These are phyloP conservation scores for Hirtodrosophila trivittata DNA, from an alignment of 2,888 invertebrate species.

Conservation along the genomic window DNA sequence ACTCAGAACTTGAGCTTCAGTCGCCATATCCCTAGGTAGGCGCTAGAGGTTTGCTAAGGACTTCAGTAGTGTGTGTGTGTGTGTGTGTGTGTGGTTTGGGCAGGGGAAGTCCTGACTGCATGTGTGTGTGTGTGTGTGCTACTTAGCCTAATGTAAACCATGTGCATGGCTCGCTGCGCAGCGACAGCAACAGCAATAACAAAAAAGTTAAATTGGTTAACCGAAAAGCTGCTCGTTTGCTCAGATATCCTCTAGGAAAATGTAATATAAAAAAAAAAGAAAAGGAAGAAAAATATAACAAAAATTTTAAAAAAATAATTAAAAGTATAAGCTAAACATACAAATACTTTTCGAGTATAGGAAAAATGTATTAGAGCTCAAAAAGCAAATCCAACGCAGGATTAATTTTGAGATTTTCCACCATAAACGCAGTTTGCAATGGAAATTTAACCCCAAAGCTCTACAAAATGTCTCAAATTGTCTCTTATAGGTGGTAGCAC, in stretches of 20 bases:
- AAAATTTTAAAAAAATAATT: too few species aligned
- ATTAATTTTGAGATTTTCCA: too few species aligned
- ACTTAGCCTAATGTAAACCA: slow-evolving; percentile 77
- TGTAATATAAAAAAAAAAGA: neutral
- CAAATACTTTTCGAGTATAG: too few species aligned
- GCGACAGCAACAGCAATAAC: slow-evolving; percentile 49
- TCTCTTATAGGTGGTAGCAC: neutral
- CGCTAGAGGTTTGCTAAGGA: slow-evolving; percentile 25
- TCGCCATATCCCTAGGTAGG: slow-evolving; percentile 48
- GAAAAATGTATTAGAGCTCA: too few species aligned
- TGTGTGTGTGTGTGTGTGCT: slow-evolving; percentile 52
- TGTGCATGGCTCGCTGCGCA: slow-evolving; percentile 75
- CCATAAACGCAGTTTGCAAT: too few species aligned
- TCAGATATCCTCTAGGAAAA: slow-evolving; percentile 7
- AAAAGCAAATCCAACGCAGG: too few species aligned
- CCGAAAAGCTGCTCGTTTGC: neutral
- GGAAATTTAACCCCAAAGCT: too few species aligned
- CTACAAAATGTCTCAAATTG: too few species aligned
- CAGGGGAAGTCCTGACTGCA: slow-evolving; percentile 2
- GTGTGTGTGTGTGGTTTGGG: too few species aligned
- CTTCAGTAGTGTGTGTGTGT: too few species aligned
- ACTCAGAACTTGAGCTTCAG: slow-evolving; percentile 24
- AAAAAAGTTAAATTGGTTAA: slow-evolving; percentile 12
- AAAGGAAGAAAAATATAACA: too few species aligned
- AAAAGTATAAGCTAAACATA: too few species aligned